A percentile compares a stretch with the other conserved stretches of the same genome.
Conservation (phyloP, 2,888 invertebrate genomes). For the Drosophila prostipennis region DNA sequence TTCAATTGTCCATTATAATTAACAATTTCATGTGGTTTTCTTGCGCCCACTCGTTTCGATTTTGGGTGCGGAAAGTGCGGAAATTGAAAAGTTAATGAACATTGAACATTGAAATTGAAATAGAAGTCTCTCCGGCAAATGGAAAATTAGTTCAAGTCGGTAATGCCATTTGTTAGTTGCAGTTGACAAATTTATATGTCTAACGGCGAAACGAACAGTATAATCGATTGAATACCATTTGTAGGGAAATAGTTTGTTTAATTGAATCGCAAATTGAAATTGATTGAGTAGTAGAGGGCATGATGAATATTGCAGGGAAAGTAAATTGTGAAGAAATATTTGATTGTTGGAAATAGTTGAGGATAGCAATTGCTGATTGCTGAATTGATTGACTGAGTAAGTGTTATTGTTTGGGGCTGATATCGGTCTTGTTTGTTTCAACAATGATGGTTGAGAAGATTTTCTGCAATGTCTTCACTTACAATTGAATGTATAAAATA, state of each 20-base stretch:
- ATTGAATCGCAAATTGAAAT: constrained; percentile 29
- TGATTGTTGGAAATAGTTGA: background rate
- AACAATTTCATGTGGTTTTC: constrained; percentile 69
- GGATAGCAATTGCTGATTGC: background rate
- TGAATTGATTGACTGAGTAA: constrained; percentile 1
- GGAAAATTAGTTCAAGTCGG: constrained; percentile 25
- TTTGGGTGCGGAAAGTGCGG: background rate
- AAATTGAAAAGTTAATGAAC: constrained; percentile 36
- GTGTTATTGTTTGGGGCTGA: background rate
- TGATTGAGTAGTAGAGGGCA: constrained; percentile 20
- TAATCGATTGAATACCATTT: constrained; percentile 16
- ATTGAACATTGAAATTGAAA: constrained; percentile 7
- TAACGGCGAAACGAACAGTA: background rate
- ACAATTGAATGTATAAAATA: too few relatives aligned
- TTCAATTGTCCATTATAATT: constrained; percentile 72
- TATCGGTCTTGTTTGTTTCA: background rate
- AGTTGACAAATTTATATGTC: constrained; percentile 8
- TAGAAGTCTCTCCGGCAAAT: constrained; percentile 1
- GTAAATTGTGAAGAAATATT: constrained; percentile 5
- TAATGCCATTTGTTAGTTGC: constrained; percentile 15
- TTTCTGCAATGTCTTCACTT: too few relatives aligned
- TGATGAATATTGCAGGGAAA: constrained; percentile 12
- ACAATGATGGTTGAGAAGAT: too few relatives aligned
- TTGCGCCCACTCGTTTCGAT: constrained; percentile 9
- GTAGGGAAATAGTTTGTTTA: constrained; percentile 18